Percentiles rank a stretch among this genome's conserved stretches.
Conservation (phyloP, 2,888 invertebrate species). For the Apotomis capreana region DNA sequence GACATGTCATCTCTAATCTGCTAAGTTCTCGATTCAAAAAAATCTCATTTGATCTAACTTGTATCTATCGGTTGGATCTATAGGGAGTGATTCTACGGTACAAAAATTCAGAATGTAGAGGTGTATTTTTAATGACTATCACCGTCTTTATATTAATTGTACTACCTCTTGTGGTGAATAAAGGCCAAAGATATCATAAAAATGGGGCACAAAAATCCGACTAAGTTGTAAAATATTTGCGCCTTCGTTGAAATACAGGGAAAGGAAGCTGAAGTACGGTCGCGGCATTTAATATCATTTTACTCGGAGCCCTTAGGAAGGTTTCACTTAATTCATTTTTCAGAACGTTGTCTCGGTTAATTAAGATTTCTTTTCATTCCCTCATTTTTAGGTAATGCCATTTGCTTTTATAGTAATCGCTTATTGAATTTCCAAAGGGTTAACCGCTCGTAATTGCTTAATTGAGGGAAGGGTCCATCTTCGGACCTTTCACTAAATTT, state of each 20-base stretch:
- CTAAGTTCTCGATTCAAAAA: too few species aligned
- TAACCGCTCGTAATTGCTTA: constrained; percentile 61
- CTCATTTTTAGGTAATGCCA: constrained; percentile 42
- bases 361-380: constrained; percentile 42
- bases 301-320: constrained; percentile 37
- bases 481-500: constrained; percentile 59
- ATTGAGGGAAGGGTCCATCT: constrained; percentile 63
- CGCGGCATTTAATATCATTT: constrained; percentile 39
- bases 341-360: constrained; percentile 41
- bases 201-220: constrained; percentile 20
- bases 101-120: too few species aligned
- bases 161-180: background rate
- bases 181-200: constrained; percentile 31
- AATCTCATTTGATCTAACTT: too few species aligned
- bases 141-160: constrained; percentile 5
- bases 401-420: constrained; percentile 54
- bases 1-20: too few species aligned
- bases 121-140: too few species aligned
- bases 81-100: too few species aligned
- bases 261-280: constrained; percentile 33
- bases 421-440: constrained; percentile 63
- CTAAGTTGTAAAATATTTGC: constrained; percentile 35
- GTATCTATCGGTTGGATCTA: too few species aligned
- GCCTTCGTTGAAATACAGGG: constrained; percentile 30
- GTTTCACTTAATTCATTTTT: constrained; percentile 42